Evolutionary conservation across 2,888 invertebrate genomes (phyloP), one percentile per base, ranked within the genome.

Genomic region (Drosophila anceps): DNA sequence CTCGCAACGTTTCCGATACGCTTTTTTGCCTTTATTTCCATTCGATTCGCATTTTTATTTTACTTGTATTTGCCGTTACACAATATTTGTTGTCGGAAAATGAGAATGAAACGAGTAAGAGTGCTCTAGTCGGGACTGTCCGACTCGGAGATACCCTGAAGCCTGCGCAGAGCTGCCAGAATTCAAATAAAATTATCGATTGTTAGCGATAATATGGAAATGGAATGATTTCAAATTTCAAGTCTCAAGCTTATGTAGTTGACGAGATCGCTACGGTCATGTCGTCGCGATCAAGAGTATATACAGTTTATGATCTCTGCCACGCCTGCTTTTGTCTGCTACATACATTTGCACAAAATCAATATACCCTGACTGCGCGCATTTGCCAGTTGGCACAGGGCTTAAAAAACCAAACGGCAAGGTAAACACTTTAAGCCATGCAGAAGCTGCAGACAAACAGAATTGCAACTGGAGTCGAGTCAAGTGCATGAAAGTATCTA

Each of bases 1-100:
- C 29, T 69, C 41, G 58, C 53, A 66, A 55, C 41, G 35, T 64
- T 63, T 73, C 60, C 68, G 68, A 51, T 63, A 58, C 48, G 35
- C 18, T 53, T 48, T 67, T 27, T 35, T 37, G 24, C 54, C n/a
- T 39, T n/a, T 29, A 27, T 27, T 18, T 27, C 27, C 54, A 53
- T 37, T 35, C 20, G 53, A 35, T 35, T 50, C 35, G 9, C 35
- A 37, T 35, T 37, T 43, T 24, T n/a, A 54, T n/a, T 48, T 59
- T 18, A 35, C 46, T 27, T 37, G 37, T 39, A 18, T 43, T 33
- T 55, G 31, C 33, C 24, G 37, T 9, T 48, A 18, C 24, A 24
- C 59, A 39, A 50, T 24, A 65, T 58, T 58, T 43, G 24, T 27
- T 51, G 20, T 44, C 57, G 41, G 31, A 46, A 53, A 57, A 61